Percentiles rank a stretch among this genome's conserved stretches.
Conservation (phyloP, 2,113 vertebrate species). For the Phoxinus phoxinus region DNA sequence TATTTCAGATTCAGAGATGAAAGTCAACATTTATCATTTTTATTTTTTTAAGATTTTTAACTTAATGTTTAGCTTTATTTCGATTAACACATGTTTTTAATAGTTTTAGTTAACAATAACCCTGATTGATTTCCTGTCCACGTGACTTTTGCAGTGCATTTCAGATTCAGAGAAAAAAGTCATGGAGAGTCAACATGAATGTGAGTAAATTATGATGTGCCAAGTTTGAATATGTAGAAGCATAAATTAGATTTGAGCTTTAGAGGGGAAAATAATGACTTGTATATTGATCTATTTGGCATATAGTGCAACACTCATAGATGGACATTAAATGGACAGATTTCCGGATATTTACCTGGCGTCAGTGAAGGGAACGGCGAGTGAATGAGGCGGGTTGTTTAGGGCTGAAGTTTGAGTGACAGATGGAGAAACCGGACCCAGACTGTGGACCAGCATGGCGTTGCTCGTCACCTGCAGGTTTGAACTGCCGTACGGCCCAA, state of each 20-base stretch:
- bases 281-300: background rate
- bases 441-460: conserved; percentile 80
- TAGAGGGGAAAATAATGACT: background rate
- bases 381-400: conserved; percentile 76
- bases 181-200: background rate
- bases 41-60: no score
- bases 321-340: no score
- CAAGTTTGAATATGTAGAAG: background rate
- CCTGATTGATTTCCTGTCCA: background rate
- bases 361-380: conserved; percentile 80
- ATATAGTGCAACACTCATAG: background rate
- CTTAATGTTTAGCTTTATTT: no score
- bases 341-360: conserved; percentile 82
- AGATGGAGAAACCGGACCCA: conserved; percentile 73
- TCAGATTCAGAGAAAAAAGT: background rate
- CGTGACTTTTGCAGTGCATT: background rate
- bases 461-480: conserved; percentile 80
- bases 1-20: no score
- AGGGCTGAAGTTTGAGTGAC: conserved; percentile 72
- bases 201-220: background rate
- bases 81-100: no score
- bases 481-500: conserved; percentile 78
- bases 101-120: no score
- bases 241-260: background rate
- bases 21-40: no score